phyloP scores from a whole-genome alignment of 2,888 invertebrate species.

The Hypselothyrea guttata region DNA sequence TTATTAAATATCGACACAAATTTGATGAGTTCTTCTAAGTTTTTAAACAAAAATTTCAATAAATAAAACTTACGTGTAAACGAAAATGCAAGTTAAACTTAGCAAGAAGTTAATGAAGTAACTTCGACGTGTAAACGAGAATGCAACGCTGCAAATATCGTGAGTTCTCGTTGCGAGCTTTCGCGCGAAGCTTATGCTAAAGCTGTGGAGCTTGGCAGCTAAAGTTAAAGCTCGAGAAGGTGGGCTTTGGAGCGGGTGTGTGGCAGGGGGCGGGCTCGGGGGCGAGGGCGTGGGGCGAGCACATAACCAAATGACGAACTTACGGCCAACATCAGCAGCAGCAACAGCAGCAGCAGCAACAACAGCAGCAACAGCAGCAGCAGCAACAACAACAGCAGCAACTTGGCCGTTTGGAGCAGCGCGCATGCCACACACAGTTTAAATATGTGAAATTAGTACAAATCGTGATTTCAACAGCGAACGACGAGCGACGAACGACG shows the following conservation, averaged over 20 bases:
- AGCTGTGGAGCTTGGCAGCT: constrained; percentile 44
- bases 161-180: constrained; percentile 36
- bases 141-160: background rate
- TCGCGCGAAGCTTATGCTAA: constrained; percentile 39
- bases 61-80: too few species aligned
- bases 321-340: constrained; percentile 62
- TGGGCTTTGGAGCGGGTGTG: constrained; percentile 56
- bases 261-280: constrained; percentile 18
- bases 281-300: constrained; percentile 42
- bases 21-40: too few species aligned
- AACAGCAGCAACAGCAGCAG: constrained; percentile 47
- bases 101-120: too few species aligned
- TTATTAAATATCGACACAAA: too few species aligned
- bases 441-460: constrained; percentile 82
- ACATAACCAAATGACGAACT: constrained; percentile 76
- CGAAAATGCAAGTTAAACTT: too few species aligned
- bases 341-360: constrained; percentile 42
- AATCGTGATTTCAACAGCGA: constrained; percentile 83
- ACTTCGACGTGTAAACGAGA: background rate
- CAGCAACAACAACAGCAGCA: constrained; percentile 54
- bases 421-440: constrained; percentile 82
- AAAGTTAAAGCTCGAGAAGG: constrained; percentile 49
- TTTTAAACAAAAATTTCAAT: too few species aligned
- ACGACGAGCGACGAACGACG: constrained; percentile 80
- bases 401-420: constrained; percentile 75